Evolutionary conservation across 2,888 invertebrate genomes (phyloP).

Genomic region (Cotesia congregata): DNA sequence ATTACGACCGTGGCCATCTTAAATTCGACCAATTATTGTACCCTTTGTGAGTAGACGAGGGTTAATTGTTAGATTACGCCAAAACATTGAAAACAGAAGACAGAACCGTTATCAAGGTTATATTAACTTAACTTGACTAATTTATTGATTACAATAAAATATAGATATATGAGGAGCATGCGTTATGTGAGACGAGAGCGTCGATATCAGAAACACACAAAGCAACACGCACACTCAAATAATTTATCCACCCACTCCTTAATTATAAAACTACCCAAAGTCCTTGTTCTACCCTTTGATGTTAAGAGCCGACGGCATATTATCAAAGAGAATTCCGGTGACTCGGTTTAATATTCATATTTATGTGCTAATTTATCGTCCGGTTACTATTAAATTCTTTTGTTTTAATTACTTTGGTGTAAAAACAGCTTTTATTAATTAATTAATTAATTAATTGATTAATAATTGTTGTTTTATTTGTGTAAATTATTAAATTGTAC

Average conservation of each 20-base stretch:
- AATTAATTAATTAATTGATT: no score
- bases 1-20: slow-evolving; percentile 10
- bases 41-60: slow-evolving; percentile 13
- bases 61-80: background rate
- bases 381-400: no score
- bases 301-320: slow-evolving; percentile 15
- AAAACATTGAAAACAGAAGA: background rate
- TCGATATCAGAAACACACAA: slow-evolving; percentile 29
- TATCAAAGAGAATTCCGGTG: slow-evolving; percentile 7
- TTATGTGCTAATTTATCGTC: background rate
- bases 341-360: background rate
- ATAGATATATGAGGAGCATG: slow-evolving; percentile 15
- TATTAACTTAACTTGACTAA: background rate
- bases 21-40: slow-evolving; percentile 42
- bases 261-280: slow-evolving; percentile 1
- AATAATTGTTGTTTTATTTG: no score
- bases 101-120: background rate
- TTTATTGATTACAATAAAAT: slow-evolving; percentile 11
- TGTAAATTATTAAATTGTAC: no score
- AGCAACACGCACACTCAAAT: slow-evolving; percentile 19
- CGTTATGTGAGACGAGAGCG: slow-evolving; percentile 7
- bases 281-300: background rate
- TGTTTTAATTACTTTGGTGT: no score
- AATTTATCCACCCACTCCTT: slow-evolving; percentile 22
- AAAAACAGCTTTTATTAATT: no score